Percentiles rank a stretch among this genome's conserved stretches.
Evolutionary conservation across 1,140 invertebrate genomes (phyloP).

Genomic region (Propsilocerus akamusi): DNA sequence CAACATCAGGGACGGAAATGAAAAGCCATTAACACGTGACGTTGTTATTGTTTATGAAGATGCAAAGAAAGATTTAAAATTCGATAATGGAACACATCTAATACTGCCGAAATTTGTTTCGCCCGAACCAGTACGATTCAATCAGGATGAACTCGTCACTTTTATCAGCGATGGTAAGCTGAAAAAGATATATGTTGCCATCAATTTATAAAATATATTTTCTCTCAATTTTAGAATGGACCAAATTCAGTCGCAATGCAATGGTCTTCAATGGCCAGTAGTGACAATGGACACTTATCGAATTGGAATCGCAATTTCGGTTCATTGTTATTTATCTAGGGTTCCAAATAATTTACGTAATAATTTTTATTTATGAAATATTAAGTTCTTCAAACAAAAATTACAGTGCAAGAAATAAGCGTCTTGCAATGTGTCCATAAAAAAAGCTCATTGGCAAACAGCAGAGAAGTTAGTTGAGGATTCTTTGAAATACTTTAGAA

Average conservation of each 20-base stretch:
- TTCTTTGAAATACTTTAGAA: too few species aligned
- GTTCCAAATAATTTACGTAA: too few species aligned
- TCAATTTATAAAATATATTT: not conserved
- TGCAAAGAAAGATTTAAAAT: not conserved
- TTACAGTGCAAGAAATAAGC: not conserved
- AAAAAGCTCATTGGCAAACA: too few species aligned
- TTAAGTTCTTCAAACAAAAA: not conserved
- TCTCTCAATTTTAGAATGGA: not conserved
- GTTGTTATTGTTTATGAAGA: too few species aligned
- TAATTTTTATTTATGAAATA: too few species aligned
- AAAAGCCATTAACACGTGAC: too few species aligned
- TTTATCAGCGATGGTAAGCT: not conserved
- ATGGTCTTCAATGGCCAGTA: not conserved
- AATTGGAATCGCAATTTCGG: not conserved
- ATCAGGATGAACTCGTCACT: not conserved
- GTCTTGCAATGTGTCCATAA: too few species aligned
- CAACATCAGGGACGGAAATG: too few species aligned
- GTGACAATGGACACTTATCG: not conserved
- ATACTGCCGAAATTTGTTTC: not conserved
- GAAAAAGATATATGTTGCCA: not conserved
- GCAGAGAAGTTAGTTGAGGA: too few species aligned
- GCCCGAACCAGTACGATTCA: not conserved
- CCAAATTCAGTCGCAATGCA: not conserved
- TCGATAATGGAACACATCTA: not conserved
- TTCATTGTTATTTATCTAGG: not conserved